phyloP scores from a whole-genome alignment of 2,888 invertebrate genomes.

The Pyralis farinalis region DNA sequence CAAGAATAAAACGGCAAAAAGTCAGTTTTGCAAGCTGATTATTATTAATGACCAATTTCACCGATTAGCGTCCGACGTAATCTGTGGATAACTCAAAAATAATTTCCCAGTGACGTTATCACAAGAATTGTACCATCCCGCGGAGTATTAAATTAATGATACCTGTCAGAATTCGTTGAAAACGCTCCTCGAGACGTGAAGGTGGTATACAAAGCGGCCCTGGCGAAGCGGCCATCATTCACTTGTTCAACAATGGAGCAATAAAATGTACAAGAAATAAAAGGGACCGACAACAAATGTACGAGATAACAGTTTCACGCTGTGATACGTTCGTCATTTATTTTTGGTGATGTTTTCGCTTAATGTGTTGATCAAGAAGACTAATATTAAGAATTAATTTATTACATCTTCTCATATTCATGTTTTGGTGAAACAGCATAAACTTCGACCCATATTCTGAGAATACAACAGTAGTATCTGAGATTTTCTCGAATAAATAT shows the following conservation, averaged over 20 bases:
- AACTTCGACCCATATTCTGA: too few relatives aligned
- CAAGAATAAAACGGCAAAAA: too few relatives aligned
- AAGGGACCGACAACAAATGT: constrained; percentile 16
- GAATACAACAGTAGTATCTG: too few relatives aligned
- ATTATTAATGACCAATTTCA: not conserved
- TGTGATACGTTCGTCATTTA: constrained; percentile 30
- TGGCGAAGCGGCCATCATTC: constrained; percentile 45
- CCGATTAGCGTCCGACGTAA: not conserved
- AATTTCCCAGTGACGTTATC: constrained; percentile 23
- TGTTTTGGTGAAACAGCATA: too few relatives aligned
- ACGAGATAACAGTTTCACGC: constrained; percentile 18
- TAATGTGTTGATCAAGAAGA: not conserved
- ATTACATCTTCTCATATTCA: not conserved
- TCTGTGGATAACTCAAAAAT: constrained; percentile 8
- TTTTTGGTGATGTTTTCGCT: constrained; percentile 7
- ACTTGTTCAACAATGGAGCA: constrained; percentile 51
- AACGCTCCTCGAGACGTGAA: constrained; percentile 35
- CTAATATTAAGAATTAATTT: not conserved
- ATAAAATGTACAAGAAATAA: constrained; percentile 56
- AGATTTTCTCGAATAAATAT: too few relatives aligned
- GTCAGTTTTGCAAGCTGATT: not conserved
- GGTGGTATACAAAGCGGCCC: constrained; percentile 31
- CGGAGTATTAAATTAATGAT: constrained; percentile 52
- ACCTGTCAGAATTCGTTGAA: constrained; percentile 51
- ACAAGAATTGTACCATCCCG: constrained; percentile 38